Evolutionary conservation across 2,797 vertebrate genomes (phyloP).

Genomic region (Salmo trutta): DNA sequence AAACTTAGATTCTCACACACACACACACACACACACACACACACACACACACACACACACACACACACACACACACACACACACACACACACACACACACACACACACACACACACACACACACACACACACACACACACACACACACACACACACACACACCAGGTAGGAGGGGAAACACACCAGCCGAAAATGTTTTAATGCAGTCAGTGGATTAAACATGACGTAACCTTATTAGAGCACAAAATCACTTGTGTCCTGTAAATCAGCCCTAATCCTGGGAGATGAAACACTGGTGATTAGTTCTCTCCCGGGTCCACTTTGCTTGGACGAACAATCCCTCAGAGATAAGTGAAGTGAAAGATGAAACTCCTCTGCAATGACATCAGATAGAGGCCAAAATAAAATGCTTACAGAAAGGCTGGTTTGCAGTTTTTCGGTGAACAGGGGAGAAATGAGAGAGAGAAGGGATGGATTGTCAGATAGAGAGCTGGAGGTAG

Average conservation of each 20-base stretch:
- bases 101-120: background rate
- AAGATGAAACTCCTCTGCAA: constrained; percentile 1
- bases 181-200: background rate
- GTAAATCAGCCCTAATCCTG: background rate
- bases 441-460: background rate
- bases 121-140: no score
- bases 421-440: background rate
- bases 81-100: background rate
- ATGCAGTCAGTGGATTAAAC: background rate
- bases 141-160: background rate
- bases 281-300: constrained; percentile 1
- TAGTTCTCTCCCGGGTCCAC: background rate
- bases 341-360: background rate
- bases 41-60: background rate
- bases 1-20: background rate
- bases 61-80: background rate
- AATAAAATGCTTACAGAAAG: background rate
- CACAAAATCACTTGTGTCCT: background rate
- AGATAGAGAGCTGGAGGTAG: background rate
- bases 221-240: constrained; percentile 1
- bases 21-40: background rate
- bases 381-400: background rate
- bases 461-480: constrained; percentile 29
- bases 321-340: background rate
- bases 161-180: background rate